Conservation (phyloP, 2,797 vertebrate species). For the Catharus ustulatus region DNA sequence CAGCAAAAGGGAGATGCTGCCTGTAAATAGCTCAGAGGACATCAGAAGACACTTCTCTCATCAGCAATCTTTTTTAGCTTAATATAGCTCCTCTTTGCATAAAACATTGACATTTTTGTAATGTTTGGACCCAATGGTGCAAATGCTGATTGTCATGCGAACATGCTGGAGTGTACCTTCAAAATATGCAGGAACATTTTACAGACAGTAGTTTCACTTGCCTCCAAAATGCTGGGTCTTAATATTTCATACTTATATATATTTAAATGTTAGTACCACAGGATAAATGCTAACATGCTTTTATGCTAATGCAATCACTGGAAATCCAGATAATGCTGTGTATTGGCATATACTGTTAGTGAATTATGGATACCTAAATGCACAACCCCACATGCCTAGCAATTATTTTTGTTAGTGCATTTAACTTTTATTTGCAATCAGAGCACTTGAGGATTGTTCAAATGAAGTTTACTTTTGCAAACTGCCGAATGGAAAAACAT, state of each 20-base stretch:
- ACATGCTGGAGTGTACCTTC: slow-evolving; percentile 52
- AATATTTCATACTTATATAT: slow-evolving; percentile 76
- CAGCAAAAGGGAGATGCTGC: slow-evolving; percentile 44
- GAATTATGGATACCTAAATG: slow-evolving; percentile 61
- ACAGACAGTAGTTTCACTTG: slow-evolving; percentile 55
- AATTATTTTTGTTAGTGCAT: slow-evolving; percentile 63
- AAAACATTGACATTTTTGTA: slow-evolving; percentile 74
- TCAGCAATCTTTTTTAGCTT: slow-evolving; percentile 68
- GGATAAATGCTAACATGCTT: slow-evolving; percentile 69
- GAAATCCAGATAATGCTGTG: slow-evolving; percentile 69
- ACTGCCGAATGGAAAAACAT: slow-evolving; percentile 48
- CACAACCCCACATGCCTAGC: slow-evolving; percentile 46
- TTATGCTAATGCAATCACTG: slow-evolving; percentile 72
- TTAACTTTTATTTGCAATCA: slow-evolving; percentile 70
- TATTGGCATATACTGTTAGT: slow-evolving; percentile 56
- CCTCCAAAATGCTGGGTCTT: slow-evolving; percentile 61
- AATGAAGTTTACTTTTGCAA: slow-evolving; percentile 66
- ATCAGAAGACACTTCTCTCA: slow-evolving; percentile 62
- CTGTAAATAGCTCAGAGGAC: slow-evolving; percentile 66
- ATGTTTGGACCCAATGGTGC: slow-evolving; percentile 61
- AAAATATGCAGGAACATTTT: slow-evolving; percentile 60
- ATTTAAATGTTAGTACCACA: slow-evolving; percentile 72
- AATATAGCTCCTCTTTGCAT: slow-evolving; percentile 71
- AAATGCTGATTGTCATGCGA: slow-evolving; percentile 62
- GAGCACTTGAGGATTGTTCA: slow-evolving; percentile 58